Base-by-base conservation (phyloP, 2,888 invertebrate genomes). In the Celastrina argiolus region DNA sequence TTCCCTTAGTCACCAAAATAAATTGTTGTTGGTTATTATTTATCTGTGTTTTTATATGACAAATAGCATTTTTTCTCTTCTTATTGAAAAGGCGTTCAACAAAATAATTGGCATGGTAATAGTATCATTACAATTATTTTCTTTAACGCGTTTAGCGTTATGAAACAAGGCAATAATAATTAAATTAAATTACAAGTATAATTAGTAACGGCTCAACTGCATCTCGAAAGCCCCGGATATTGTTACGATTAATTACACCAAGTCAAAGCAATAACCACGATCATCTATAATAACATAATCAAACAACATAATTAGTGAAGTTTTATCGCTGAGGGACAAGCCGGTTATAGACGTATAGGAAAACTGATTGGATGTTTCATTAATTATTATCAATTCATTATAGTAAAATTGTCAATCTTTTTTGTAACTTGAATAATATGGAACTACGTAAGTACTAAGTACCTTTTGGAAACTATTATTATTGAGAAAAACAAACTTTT, bases 251-350 rank as follows among this genome's bases (percentile, higher is more conserved):
- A 51, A 51, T 51, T 51, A 51, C 22, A 51, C 51, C 22, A 51
- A 51, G 51, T 51, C 51, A 51, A 51, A 51, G 51, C 22, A 51
- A 14, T 51, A 51, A 51, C 51, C 22, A 12, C 51, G 51, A 26
- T 51, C 51, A 26, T 51, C 51, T 51, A 51, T 51, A 51, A 51
- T 8, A 22, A 51, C 51, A 51, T 51, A 51, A 26, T 22, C 51
- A 51, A 51, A 51, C 51, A 51, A 51, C 51, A 51, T 51, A 63
- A 45, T 63, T 63, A 63, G 45, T 28, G 28, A 2, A 28, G 45
- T 42, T 31, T 42, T 26, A 42, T 45, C 63, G 63, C 63, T 63
- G 18, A 45, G 22, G n/a, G 12, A n/a, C 26, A 12, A 16, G 36
- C 14, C 63, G 42, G 39, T 61, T 61, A 5, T 39, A 59, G 31